Conservation (phyloP, 1,140 invertebrate genomes). For the Neodiprion lecontei region DNA sequence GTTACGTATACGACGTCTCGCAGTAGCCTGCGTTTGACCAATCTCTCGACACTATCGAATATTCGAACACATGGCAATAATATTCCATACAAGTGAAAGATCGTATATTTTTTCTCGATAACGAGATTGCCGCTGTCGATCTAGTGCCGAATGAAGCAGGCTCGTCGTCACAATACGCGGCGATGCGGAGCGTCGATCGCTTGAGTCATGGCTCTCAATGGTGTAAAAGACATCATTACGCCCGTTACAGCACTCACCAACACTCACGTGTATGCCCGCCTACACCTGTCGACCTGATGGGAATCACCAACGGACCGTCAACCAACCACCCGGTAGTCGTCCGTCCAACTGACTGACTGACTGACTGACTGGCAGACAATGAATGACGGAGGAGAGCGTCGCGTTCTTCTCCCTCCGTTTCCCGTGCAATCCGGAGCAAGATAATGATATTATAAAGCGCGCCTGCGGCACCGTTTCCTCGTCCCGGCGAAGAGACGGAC, state of each 20-base stretch:
- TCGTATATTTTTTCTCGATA: too few relatives aligned
- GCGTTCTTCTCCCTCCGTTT: neutral
- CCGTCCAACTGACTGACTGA: neutral
- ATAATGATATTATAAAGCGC: constrained; percentile 1
- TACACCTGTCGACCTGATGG: neutral
- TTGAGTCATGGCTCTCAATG: neutral
- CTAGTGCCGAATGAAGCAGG: neutral
- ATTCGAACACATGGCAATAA: neutral
- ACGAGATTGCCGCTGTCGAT: too few relatives aligned
- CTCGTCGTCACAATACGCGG: neutral
- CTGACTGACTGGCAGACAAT: constrained; percentile 7
- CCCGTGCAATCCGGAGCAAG: neutral
- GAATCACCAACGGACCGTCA: neutral
- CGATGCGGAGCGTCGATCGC: neutral
- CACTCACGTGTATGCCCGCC: neutral
- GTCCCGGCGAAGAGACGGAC: too few relatives aligned
- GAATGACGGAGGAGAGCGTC: neutral
- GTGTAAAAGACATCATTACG: neutral
- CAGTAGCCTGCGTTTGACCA: neutral
- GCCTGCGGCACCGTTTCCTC: neutral
- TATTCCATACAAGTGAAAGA: neutral
- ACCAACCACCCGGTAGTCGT: neutral
- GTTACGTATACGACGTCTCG: neutral
- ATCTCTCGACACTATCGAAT: neutral
- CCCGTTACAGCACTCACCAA: constrained; percentile 6